Evolutionary conservation across 1,140 invertebrate species (phyloP), one percentile per base, ranked within the genome.

Genomic region (Scaptomyza montana): DNA sequence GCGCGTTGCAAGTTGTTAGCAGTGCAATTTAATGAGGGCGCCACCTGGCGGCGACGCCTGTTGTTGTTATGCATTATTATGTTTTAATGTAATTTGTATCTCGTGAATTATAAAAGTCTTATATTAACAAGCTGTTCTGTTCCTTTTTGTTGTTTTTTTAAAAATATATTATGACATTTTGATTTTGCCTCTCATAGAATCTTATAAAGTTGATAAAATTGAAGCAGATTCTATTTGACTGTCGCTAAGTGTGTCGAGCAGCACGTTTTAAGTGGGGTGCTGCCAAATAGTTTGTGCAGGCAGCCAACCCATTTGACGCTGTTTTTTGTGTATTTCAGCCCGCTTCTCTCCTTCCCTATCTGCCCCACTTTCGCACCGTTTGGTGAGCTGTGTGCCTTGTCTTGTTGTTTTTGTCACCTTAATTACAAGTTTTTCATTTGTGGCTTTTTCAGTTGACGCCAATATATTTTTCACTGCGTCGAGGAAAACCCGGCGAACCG

Each of bases 381-480:
- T 56, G 66, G 60, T 54, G n/a, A 49, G 68, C 36, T 47, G 21
- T 56, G 21, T 46, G 60, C 47, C 57, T 49, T 65, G 68, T 39
- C 47, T 54, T 62, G 54, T 81, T 87, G 82, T 86, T 86, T 87
- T 86, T 85, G 82, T 72, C 82, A 78, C 82, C 63, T 78, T 81
- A 87, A 85, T 87, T 87, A 81, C 82, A 85, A 81, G 74, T 87
- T 85, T 85, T 85, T 78, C 81, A 87, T 77, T 74, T 81, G 63
- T 61, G 63, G 60, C 54, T 69, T 86, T 77, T 46, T 21, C 57
- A 54, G 69, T 79, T 80, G 77, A 80, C 69, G 65, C 65, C 54
- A 73, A 55, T 64, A 85, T 80, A 85, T 77, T 77, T 84, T 65
- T 67, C 76, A 62, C 63, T 55, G 46, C 49, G 46, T 39, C 28